Evolutionary conservation across 2,888 invertebrate genomes (phyloP).

Genomic region (Pimpla rufipes): DNA sequence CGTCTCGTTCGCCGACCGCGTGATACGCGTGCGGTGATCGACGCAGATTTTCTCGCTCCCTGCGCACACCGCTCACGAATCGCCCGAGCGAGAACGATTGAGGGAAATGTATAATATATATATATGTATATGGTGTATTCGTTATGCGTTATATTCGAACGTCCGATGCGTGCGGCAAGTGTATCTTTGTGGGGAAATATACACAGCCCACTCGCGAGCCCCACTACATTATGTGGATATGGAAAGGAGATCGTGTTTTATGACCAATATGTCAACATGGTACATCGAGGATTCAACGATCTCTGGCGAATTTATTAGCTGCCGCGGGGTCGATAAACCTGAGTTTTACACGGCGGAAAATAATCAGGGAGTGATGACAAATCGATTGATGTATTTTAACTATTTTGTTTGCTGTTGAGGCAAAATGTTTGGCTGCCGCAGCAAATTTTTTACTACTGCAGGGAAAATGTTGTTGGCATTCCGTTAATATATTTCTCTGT

Average conservation of each 20-base stretch:
- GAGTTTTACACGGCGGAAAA: neutral
- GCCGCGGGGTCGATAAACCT: constrained; percentile 46
- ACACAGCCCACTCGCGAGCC: neutral
- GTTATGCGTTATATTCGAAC: constrained; percentile 45
- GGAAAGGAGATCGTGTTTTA: constrained; percentile 36
- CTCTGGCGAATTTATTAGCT: constrained; percentile 55
- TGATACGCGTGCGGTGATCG: constrained; percentile 42
- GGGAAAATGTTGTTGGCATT: too few relatives aligned
- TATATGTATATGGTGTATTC: too few relatives aligned
- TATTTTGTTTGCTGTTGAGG: too few relatives aligned
- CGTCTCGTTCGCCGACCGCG: constrained; percentile 20
- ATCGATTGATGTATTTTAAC: too few relatives aligned
- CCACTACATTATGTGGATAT: neutral
- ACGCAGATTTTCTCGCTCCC: constrained; percentile 54
- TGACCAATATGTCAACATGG: constrained; percentile 26
- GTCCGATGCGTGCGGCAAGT: constrained; percentile 30
- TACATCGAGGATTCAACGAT: constrained; percentile 49
- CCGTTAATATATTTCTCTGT: too few relatives aligned
- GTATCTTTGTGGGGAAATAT: neutral
- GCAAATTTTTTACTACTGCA: too few relatives aligned
- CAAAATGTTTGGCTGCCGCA: too few relatives aligned
- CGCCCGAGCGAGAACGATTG: neutral
- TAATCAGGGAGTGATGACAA: too few relatives aligned
- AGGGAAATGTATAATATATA: constrained; percentile 43
- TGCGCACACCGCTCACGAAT: constrained; percentile 7